Evolutionary conservation across 1,140 invertebrate genomes (phyloP), one percentile per base, ranked within the genome.

Genomic region (Aricia agestis): DNA sequence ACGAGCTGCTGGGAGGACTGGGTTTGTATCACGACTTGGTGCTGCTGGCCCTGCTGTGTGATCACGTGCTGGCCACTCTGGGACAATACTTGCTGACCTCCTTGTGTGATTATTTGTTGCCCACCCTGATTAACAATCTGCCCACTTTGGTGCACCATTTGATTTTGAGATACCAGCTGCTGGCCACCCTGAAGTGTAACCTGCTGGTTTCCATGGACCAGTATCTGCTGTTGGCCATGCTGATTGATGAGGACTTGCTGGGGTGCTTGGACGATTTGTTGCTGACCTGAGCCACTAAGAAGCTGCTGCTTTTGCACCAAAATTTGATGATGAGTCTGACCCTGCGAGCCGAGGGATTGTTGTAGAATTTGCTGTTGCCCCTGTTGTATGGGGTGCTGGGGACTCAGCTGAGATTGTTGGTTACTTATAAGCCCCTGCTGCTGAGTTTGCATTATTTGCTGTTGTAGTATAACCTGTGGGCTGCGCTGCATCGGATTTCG

Each of bases 361-460:
- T 90, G 87, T 9, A 89, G 72, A 68, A 87, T 87, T 78, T 89
- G 89, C 70, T 91, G 88, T 6, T 81, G 77, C 11, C 77, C 77
- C 69, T 89, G 89, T 72, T 91, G 91, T 2, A 92, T 85, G 41
- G 81, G 80, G 57, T 92, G 90, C 72, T 91, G 89, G 0, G 89
- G 87, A 72, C 89, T 90, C 45, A 87, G 69, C 66, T 90, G 86
- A 32, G 83, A 73, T 72, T 91, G 89, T 72, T 91, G 90, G 68
- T 88, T 91, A 70, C 84, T 89, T 66, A 92, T 83, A 42, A 92
- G 69, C 15, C 83, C 84, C 70, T 90, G 87, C 66, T 91, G 89
- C 66, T 90, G 89, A 6, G 90, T 92, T 72, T 92, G 92, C 82
- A 92, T 87, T 45, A 92, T 88, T 74, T 93, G 92, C 61, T 93